Evolutionary conservation across 1,140 invertebrate genomes (phyloP).

Genomic region (Scylla paramamosain): DNA sequence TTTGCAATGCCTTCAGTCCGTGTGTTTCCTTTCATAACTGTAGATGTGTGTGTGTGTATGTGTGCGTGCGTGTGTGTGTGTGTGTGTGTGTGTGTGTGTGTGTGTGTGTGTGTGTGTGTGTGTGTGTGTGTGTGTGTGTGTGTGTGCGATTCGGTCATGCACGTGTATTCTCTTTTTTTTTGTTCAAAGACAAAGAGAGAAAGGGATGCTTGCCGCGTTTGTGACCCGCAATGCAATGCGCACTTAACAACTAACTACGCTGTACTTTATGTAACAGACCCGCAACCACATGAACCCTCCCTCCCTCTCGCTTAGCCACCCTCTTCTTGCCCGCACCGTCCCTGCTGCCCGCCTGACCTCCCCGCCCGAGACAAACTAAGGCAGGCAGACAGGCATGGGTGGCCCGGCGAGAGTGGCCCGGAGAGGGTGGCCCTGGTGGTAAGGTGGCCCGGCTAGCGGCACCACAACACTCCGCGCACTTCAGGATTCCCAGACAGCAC

Average conservation of each 20-base stretch:
- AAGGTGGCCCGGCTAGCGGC: neutral
- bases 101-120: conserved; percentile 20
- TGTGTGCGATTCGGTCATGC: no score
- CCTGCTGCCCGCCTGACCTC: neutral
- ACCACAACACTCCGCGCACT: neutral
- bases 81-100: conserved; percentile 20
- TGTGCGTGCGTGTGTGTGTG: conserved; percentile 18
- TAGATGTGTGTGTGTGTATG: neutral
- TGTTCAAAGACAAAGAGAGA: neutral
- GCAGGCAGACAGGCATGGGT: neutral
- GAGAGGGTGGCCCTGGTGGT: no score
- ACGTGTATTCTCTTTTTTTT: no score
- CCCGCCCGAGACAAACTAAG: neutral
- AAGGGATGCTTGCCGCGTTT: neutral
- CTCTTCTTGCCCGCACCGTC: neutral
- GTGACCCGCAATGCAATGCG: no score
- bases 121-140: conserved; percentile 3
- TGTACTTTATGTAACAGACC: neutral
- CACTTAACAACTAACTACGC: neutral
- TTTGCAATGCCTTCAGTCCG: neutral
- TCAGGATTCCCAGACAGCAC: neutral
- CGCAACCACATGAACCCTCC: neutral
- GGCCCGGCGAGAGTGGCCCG: no score
- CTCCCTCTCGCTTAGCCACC: neutral
- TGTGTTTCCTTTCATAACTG: neutral